These are phyloP conservation scores for Ahaetulla prasina DNA, from an alignment of 2,113 vertebrate species.

Conservation along the genomic window DNA sequence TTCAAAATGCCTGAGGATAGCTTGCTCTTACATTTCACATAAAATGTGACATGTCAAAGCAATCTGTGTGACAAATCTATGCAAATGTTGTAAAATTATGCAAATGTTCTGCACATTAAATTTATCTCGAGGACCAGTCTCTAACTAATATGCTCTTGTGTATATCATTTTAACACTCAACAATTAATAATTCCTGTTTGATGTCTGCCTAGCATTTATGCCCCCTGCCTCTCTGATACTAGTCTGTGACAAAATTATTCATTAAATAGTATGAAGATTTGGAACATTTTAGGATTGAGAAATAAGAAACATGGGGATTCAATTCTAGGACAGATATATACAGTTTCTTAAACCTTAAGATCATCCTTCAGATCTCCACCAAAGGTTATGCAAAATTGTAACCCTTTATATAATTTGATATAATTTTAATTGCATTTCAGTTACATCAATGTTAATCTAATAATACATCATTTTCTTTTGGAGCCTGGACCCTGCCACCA, in stretches of 20 bases:
- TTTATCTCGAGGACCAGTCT: conserved; percentile 16
- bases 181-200: not conserved
- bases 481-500: not conserved
- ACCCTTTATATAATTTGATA: not conserved
- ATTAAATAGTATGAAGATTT: not conserved
- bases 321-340: not conserved
- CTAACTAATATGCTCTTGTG: conserved; percentile 9
- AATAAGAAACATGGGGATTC: not conserved
- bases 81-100: conserved; percentile 14
- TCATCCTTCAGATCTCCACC: not conserved
- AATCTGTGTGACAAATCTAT: conserved; percentile 31
- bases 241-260: not conserved
- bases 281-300: not conserved
- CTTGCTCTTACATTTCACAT: conserved; percentile 34
- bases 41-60: conserved; percentile 35
- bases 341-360: not conserved
- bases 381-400: not conserved
- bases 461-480: not conserved
- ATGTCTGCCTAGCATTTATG: not conserved
- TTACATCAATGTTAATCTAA: not conserved
- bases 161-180: conserved; percentile 20
- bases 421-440: not conserved
- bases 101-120: conserved; percentile 17
- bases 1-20: conserved; percentile 45
- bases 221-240: conserved; percentile 5